Base-by-base conservation (phyloP, 2,797 vertebrate species). In the Crenichthys baileyi region DNA sequence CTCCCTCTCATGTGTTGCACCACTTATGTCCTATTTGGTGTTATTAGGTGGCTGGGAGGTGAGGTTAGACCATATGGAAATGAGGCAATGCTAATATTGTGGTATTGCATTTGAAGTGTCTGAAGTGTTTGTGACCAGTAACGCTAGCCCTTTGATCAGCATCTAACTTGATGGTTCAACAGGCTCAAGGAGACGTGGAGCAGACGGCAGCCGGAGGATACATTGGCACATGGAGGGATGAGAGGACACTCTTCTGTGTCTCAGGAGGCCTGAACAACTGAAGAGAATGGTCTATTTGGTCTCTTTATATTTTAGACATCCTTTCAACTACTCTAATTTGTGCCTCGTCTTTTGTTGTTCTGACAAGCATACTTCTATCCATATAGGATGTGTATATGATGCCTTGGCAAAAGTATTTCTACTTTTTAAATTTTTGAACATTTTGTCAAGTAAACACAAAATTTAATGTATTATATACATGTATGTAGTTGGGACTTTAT, bases 101-200 rank as follows among this genome's bases (percentile, higher is more conserved):
- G 85, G 78, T 75, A 72, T 76, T 84, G 79, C 87, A 94, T 95
- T 92, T 95, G 93, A 96, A 94, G 93, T 92, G 90, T 84, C 91
- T 90, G 86, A 92, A 94, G 94, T 94, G 93, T 92, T 91, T 91
- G 89, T 79, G 90, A 90, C 84, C 83, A 78, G 82, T 24, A 79
- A 85, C 75, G 75, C 83, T 11, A 85, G 85, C 51, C 77, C 92
- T 94, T 94, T 93, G 93, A 93, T 94, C 90, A 91, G 83, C 44
- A 70, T 88, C 93, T 92, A 89, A 94, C 93, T 93, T 91, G 86
- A 91, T 93, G 91, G 90, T 90, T 94, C 87, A 86, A 90, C 85
- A 81, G 92, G 91, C 91, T 94, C 88, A 92, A 93, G 89, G 87
- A 85, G 87, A 89, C 12, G 1, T 24, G 41, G 70, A 89, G 83